These are phyloP conservation scores for Cyprinus carpio DNA, from an alignment of 2,113 vertebrate genomes.

Conservation along the genomic window DNA sequence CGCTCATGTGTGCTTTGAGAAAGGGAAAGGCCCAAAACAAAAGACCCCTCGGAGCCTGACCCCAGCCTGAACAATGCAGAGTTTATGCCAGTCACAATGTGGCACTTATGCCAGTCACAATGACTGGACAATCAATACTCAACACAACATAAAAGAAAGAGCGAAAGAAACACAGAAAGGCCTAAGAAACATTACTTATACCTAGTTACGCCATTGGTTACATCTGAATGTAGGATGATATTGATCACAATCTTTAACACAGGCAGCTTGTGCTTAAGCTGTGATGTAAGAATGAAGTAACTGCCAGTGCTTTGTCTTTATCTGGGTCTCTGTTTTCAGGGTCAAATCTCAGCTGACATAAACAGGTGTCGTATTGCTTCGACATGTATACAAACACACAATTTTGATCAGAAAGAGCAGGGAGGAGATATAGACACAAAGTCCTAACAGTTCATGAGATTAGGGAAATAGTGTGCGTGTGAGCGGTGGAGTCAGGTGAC, in stretches of 20 bases:
- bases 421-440: background rate
- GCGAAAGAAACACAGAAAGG: background rate
- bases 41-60: conserved; percentile 74
- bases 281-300: conserved; percentile 9
- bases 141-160: conserved; percentile 9
- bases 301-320: background rate
- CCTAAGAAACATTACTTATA: background rate
- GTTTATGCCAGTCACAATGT: conserved; percentile 72
- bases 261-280: background rate
- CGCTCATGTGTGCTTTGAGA: conserved; percentile 9
- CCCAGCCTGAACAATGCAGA: conserved; percentile 75
- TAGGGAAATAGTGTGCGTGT: conserved; percentile 12
- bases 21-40: conserved; percentile 73
- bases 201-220: background rate
- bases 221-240: background rate
- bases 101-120: conserved; percentile 67
- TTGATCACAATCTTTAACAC: background rate
- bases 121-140: conserved; percentile 55
- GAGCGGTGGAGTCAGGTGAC: conserved; percentile 36
- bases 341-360: conserved; percentile 25
- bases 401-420: conserved; percentile 6
- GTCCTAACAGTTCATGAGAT: conserved; percentile 36
- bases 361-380: conserved; percentile 21
- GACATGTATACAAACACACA: background rate
- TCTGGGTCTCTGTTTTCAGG: conserved; percentile 25